Percentiles rank a stretch among this genome's conserved stretches.
Conservation (phyloP, 1,140 invertebrate genomes). For the Parapsyche elsis region DNA sequence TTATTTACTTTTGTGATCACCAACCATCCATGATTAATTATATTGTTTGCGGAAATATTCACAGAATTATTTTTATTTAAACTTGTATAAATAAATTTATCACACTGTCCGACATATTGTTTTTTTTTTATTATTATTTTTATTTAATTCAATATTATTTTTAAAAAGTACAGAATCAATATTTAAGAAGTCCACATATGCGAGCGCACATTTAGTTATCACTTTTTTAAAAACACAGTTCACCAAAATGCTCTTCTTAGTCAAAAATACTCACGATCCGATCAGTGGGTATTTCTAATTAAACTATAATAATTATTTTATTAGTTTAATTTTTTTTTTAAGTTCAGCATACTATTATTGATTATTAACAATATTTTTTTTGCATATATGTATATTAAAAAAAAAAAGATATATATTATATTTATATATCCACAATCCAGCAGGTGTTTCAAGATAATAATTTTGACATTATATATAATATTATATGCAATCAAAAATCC, state of each 20-base stretch:
- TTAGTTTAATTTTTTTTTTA: conserved; percentile 33
- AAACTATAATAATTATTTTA: conserved; percentile 35
- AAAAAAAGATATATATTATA: conserved; percentile 33
- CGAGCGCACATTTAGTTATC: conserved; percentile 17
- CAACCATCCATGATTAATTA: not conserved
- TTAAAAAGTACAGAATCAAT: conserved; percentile 27
- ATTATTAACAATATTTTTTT: conserved; percentile 37
- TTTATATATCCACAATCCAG: conserved; percentile 30
- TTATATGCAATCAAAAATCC: conserved; percentile 1
- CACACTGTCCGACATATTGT: not conserved
- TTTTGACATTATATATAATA: not conserved
- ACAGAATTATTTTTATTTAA: conserved; percentile 2
- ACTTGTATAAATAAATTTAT: conserved; percentile 12
- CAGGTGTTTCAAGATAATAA: conserved; percentile 16
- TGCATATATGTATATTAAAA: conserved; percentile 35
- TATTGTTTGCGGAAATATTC: not conserved
- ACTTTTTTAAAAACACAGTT: conserved; percentile 31
- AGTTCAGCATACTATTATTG: conserved; percentile 35
- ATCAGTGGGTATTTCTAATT: conserved; percentile 45
- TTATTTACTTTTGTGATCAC: not conserved
- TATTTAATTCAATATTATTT: not conserved
- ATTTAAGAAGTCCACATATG: conserved; percentile 16
- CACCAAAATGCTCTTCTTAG: conserved; percentile 32
- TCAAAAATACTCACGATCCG: conserved; percentile 43
- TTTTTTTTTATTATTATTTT: not conserved